phyloP scores from a whole-genome alignment of 2,797 vertebrate genomes.

The Pseudochirops cupreus region DNA sequence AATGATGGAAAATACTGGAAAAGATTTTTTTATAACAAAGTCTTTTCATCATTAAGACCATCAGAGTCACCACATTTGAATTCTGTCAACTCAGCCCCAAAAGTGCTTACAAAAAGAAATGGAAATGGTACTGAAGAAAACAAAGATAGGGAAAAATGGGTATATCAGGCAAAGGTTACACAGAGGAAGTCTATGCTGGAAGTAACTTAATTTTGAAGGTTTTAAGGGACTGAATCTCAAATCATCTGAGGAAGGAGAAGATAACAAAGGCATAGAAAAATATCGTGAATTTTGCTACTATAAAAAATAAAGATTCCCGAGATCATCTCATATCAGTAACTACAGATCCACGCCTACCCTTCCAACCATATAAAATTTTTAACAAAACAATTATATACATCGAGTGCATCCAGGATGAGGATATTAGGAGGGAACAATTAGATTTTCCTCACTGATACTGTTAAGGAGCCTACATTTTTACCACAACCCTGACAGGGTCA shows the following conservation, averaged over 20 bases:
- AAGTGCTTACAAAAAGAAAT: neutral
- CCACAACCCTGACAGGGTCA: too few species aligned
- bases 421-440: too few species aligned
- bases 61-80: neutral
- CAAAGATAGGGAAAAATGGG: too few species aligned
- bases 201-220: neutral
- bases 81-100: neutral
- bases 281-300: neutral
- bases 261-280: neutral
- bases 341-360: too few species aligned
- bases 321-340: too few species aligned
- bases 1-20: neutral
- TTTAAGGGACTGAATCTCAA: neutral
- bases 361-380: too few species aligned
- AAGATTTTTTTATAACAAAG: neutral
- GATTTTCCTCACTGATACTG: too few species aligned
- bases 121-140: too few species aligned
- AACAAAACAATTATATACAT: too few species aligned
- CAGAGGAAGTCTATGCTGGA: neutral
- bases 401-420: too few species aligned
- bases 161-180: too few species aligned
- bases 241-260: neutral
- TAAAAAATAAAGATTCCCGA: neutral
- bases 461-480: too few species aligned
- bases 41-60: neutral